Conservation (phyloP, 2,113 vertebrate genomes). For the Cyprinodon brontotheroides region DNA sequence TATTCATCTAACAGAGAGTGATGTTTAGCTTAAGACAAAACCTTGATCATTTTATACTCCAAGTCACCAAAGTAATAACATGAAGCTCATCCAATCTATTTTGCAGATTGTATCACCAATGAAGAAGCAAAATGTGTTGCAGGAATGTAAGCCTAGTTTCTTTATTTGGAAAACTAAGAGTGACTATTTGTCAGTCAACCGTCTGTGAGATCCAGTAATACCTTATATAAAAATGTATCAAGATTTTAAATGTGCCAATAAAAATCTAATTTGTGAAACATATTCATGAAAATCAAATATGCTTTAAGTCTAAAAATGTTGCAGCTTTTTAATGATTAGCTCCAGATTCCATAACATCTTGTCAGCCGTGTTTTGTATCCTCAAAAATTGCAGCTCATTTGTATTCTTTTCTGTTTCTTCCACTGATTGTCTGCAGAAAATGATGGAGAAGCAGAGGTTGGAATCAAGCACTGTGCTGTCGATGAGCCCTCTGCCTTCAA, state of each 20-base stretch:
- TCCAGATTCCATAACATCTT: not conserved
- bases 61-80: not conserved
- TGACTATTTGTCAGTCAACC: not conserved
- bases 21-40: not conserved
- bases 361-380: slow-evolving; percentile 14
- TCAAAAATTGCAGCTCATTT: slow-evolving; percentile 52
- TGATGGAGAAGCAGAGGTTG: slow-evolving; percentile 41
- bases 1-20: not conserved
- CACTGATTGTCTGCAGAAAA: slow-evolving; percentile 19
- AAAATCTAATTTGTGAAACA: not conserved
- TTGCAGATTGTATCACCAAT: not conserved
- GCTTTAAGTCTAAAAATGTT: not conserved
- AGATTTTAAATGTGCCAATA: not conserved
- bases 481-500: slow-evolving; percentile 42
- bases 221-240: not conserved
- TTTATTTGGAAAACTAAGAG: not conserved
- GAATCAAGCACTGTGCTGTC: slow-evolving; percentile 41
- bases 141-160: not conserved
- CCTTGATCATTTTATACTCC: slow-evolving; percentile 1
- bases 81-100: not conserved
- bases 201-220: not conserved
- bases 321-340: fast-evolving
- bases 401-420: slow-evolving; percentile 39
- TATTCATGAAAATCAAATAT: not conserved
- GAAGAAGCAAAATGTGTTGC: not conserved